Conservation (phyloP, 2,797 vertebrate species). For the Vespertilio murinus region DNA sequence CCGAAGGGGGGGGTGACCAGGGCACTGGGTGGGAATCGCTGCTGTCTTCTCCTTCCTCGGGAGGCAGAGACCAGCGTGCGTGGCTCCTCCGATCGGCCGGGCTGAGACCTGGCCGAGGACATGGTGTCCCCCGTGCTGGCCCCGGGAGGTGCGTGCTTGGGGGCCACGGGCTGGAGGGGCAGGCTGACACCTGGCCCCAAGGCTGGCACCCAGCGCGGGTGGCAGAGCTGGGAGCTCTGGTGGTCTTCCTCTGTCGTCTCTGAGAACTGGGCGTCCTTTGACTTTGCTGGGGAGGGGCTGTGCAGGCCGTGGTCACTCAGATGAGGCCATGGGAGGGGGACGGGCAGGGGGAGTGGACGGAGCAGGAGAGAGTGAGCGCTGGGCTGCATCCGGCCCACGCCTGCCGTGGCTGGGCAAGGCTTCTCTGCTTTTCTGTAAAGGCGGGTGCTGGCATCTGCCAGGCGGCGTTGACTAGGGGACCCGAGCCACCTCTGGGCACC, state of each 20-base stretch:
- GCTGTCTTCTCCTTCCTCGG: background rate
- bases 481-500: background rate
- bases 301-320: background rate
- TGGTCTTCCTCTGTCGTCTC: background rate
- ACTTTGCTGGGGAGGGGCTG: background rate
- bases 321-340: background rate
- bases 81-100: background rate
- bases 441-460: background rate
- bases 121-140: fast-evolving
- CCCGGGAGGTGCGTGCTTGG: background rate
- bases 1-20: fast-evolving
- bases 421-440: background rate
- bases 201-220: background rate
- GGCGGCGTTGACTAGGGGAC: background rate
- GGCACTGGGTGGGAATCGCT: fast-evolving
- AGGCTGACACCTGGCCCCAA: background rate
- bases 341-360: no score
- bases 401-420: background rate
- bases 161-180: background rate
- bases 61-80: background rate
- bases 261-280: background rate
- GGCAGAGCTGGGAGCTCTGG: background rate
- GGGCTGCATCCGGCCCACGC: background rate
- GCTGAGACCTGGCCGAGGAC: background rate
- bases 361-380: background rate